Conservation (phyloP, 1,140 invertebrate genomes). For the Polypedilum pembai region DNA sequence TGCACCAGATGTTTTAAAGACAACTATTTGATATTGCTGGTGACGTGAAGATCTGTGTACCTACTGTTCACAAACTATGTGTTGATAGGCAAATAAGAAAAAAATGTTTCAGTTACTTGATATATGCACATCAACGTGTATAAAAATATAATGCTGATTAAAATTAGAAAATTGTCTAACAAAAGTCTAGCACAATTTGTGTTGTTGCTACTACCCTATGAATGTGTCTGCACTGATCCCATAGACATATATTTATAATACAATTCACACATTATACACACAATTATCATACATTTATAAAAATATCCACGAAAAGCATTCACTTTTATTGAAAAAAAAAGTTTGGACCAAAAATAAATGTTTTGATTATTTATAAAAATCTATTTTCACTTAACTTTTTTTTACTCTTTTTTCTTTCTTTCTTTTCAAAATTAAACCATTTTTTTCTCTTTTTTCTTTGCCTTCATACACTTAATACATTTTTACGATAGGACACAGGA, state of each 20-base stretch:
- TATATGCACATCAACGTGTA: too few species aligned
- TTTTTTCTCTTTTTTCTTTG: not conserved
- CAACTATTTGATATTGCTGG: too few species aligned
- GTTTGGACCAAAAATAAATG: conserved; percentile 26
- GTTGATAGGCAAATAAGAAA: too few species aligned
- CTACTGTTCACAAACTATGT: too few species aligned
- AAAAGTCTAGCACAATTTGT: conserved; percentile 2
- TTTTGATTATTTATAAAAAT: conserved; percentile 28
- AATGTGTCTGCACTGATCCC: not conserved
- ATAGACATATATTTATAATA: not conserved
- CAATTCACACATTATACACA: not conserved
- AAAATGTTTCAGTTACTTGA: too few species aligned
- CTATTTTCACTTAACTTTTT: conserved; percentile 25
- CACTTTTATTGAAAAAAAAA: conserved; percentile 4
- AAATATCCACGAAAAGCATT: conserved; percentile 24
- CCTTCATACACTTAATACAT: conserved; percentile 21
- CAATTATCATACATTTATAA: conserved; percentile 12
- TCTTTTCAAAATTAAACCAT: conserved; percentile 16
- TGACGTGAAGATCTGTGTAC: too few species aligned
- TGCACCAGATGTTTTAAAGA: too few species aligned
- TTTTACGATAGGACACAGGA: conserved; percentile 26
- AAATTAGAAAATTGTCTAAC: conserved; percentile 26
- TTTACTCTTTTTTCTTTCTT: conserved; percentile 23
- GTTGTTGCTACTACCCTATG: not conserved
- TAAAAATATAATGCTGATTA: not conserved